Conservation (phyloP, 2,888 invertebrate species). For the Rhagonycha lutea region DNA sequence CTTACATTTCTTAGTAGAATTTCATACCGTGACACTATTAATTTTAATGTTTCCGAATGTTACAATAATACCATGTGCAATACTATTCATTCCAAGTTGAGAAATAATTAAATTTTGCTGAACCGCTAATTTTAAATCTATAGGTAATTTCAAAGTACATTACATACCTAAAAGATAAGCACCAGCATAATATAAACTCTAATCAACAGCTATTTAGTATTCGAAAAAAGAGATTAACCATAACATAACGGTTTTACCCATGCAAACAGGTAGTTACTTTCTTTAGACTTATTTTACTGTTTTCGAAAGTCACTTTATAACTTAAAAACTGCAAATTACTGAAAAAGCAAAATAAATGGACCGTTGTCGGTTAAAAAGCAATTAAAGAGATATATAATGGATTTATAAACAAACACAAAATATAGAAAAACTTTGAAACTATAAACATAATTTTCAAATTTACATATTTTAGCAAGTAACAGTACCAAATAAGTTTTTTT, state of each 20-base stretch:
- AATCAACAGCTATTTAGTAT: conserved; percentile 6
- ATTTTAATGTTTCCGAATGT: neutral
- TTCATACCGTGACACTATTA: neutral
- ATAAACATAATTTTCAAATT: neutral
- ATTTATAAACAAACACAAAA: neutral
- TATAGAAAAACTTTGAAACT: neutral
- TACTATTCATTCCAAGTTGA: neutral
- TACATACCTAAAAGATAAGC: neutral
- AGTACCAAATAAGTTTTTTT: neutral
- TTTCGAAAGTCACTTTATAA: conserved; percentile 2
- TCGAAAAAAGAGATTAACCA: conserved; percentile 7
- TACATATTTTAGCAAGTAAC: neutral
- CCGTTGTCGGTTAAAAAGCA: neutral
- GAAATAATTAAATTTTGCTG: neutral
- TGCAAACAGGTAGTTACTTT: conserved; percentile 3
- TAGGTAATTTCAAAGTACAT: neutral
- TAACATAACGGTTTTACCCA: conserved; percentile 8
- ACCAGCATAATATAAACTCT: neutral
- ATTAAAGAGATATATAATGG: neutral
- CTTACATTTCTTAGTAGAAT: neutral
- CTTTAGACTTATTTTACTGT: neutral
- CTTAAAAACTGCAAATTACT: neutral
- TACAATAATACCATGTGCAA: neutral
- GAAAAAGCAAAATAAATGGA: neutral
- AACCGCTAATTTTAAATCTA: neutral